These are phyloP conservation scores for Phocides pigmalion DNA, from an alignment of 1,140 invertebrate species.

Conservation along the genomic window DNA sequence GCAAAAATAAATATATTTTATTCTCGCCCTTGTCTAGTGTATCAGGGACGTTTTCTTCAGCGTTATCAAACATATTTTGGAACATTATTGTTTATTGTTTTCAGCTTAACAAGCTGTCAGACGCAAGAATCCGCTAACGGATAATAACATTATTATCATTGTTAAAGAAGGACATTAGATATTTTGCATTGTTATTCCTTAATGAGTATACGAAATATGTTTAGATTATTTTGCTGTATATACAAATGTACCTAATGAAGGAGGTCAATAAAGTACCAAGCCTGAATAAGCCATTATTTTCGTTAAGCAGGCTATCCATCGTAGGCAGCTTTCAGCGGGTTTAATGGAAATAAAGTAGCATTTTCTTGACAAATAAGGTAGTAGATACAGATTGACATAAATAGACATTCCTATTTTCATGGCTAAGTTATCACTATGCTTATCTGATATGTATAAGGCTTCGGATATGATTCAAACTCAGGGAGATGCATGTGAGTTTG, in stretches of 20 bases:
- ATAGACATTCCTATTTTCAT: not conserved
- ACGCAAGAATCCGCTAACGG: not conserved
- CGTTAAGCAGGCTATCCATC: not conserved
- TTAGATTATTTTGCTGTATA: not conserved
- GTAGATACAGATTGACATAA: not conserved
- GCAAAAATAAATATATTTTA: not conserved
- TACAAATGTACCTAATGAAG: not conserved
- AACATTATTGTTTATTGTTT: not conserved
- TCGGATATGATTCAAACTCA: not conserved
- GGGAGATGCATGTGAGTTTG: not conserved
- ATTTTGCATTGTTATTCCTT: no score
- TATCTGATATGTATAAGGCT: not conserved
- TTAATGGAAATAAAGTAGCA: not conserved
- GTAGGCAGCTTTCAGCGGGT: not conserved
- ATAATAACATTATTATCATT: not conserved
- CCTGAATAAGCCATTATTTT: not conserved
- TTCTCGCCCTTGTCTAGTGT: not conserved
- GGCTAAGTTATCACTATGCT: not conserved
- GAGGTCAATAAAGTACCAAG: not conserved
- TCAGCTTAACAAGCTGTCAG: conserved; percentile 10
- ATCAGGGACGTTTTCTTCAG: not conserved
- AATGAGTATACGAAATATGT: no score
- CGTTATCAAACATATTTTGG: not conserved
- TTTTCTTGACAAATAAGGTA: not conserved
- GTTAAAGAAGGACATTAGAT: not conserved